Evolutionary conservation across 2,797 vertebrate species (phyloP).

Genomic region (Eidolon dupreanum): DNA sequence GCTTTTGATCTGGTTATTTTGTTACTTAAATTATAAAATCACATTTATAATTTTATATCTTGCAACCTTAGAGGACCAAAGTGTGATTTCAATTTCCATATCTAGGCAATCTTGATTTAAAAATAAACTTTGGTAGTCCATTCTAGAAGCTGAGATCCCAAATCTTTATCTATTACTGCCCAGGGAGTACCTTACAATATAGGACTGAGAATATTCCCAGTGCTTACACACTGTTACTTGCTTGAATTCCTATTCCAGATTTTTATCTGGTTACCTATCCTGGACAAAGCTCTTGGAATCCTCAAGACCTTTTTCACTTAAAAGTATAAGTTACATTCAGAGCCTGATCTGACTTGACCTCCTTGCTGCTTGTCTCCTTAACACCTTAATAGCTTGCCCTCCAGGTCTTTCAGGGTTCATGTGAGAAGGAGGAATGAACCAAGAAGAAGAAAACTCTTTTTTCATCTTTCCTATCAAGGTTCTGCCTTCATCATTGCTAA

Average conservation of each 20-base stretch:
- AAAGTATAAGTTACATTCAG: not conserved
- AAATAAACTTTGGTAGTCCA: not conserved
- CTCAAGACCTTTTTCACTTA: slow-evolving; percentile 3
- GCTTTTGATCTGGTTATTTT: slow-evolving; percentile 28
- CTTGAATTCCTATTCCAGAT: slow-evolving; percentile 24
- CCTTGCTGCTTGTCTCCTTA: not conserved
- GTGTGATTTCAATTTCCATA: slow-evolving; percentile 15
- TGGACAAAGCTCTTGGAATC: slow-evolving; percentile 19
- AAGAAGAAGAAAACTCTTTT: slow-evolving; percentile 10
- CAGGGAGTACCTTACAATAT: not conserved
- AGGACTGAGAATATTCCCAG: not conserved
- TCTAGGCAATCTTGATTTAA: not conserved
- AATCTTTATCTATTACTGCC: not conserved
- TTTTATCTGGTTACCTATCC: not conserved
- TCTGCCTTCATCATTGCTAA: not conserved
- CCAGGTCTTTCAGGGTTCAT: slow-evolving; percentile 1
- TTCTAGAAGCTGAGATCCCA: slow-evolving; percentile 8
- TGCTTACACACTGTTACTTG: not conserved
- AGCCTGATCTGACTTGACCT: not conserved
- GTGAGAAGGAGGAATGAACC: slow-evolving; percentile 26
- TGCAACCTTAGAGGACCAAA: not conserved
- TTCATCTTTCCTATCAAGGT: slow-evolving; percentile 2
- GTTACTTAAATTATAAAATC: slow-evolving; percentile 23
- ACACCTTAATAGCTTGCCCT: not conserved
- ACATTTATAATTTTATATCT: not conserved